These are phyloP conservation scores for Myiozetetes cayanensis DNA, from an alignment of 2,113 vertebrate species.

Conservation along the genomic window DNA sequence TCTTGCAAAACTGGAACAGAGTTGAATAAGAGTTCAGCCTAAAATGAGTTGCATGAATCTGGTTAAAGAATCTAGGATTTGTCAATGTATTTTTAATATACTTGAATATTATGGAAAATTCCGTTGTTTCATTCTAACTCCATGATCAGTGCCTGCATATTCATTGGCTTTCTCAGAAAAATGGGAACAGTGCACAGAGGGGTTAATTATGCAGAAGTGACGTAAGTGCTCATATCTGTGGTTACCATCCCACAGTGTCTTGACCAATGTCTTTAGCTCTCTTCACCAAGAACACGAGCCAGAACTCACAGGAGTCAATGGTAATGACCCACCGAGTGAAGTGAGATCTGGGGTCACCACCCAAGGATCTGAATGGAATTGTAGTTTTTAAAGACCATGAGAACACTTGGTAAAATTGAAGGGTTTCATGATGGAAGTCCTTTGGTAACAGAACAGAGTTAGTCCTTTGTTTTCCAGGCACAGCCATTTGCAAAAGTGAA, in stretches of 20 bases:
- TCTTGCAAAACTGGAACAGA: not conserved
- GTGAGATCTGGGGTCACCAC: not conserved
- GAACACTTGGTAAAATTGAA: not conserved
- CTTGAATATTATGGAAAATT: not conserved
- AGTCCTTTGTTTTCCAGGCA: not conserved
- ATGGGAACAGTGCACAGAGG: not conserved
- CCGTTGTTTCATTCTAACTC: not conserved
- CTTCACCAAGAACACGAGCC: not conserved
- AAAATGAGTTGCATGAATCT: not conserved
- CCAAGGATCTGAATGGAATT: not conserved
- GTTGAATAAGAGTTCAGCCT: constrained; percentile 23
- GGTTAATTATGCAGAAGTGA: not conserved
- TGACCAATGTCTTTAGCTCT: not conserved
- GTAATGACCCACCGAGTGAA: not conserved
- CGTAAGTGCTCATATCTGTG: not conserved
- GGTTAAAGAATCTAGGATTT: not conserved
- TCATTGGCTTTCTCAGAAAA: not conserved
- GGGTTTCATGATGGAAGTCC: not conserved
- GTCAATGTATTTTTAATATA: not conserved
- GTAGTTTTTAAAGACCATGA: not conserved
- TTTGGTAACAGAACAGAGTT: not conserved
- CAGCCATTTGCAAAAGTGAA: not conserved
- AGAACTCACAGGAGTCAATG: not conserved
- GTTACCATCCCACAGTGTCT: not conserved
- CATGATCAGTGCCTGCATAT: not conserved